Evolutionary conservation across 2,113 vertebrate genomes (phyloP).

Genomic region (Connochaetes taurinus): DNA sequence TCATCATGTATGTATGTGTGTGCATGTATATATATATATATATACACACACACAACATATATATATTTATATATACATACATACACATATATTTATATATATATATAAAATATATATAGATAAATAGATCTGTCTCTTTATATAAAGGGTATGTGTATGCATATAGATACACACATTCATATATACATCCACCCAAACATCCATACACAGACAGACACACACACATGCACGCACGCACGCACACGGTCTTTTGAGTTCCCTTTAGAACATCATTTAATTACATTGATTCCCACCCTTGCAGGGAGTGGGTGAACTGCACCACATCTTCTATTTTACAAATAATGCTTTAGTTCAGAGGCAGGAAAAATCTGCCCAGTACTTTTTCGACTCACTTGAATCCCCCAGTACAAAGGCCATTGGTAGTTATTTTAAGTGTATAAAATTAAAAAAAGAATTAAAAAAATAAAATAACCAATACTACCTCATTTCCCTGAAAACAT

Average conservation of each 20-base stretch:
- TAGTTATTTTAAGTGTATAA: conserved; percentile 66
- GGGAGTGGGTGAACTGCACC: conserved; percentile 43
- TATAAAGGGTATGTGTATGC: conserved; percentile 69
- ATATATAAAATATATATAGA: conserved; percentile 70
- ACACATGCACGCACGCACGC: background rate
- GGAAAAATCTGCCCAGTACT: conserved; percentile 76
- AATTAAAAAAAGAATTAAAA: conserved; percentile 62
- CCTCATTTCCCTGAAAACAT: conserved; percentile 53
- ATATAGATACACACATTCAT: conserved; percentile 58
- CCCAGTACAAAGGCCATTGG: conserved; percentile 74
- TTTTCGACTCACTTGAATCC: conserved; percentile 72
- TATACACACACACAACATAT: background rate
- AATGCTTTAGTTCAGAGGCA: conserved; percentile 65
- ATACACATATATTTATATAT: background rate
- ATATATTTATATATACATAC: background rate
- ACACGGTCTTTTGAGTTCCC: conserved; percentile 48
- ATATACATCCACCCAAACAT: conserved; percentile 39
- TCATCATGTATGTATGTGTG: conserved; percentile 52
- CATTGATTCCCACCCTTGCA: conserved; percentile 41
- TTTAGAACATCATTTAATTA: conserved; percentile 54
- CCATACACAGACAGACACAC: background rate
- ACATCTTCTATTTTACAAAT: conserved; percentile 67
- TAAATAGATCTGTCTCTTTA: conserved; percentile 73
- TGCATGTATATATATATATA: background rate
- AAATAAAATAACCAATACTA: conserved; percentile 62